Base-by-base conservation (phyloP, 2,888 invertebrate species). In the Chironomus tentans region DNA sequence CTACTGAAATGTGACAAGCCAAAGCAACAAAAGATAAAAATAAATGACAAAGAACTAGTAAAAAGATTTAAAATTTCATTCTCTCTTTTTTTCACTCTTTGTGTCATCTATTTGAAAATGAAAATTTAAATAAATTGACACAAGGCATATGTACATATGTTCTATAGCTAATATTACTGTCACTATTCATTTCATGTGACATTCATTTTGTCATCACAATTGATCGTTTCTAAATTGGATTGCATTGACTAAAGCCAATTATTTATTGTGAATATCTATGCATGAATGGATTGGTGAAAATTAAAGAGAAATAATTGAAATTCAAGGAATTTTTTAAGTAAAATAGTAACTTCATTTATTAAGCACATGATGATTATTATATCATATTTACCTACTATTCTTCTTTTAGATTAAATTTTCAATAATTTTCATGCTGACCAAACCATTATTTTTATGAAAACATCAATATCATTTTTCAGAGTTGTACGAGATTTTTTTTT, bases 51-150 rank as follows among this genome's bases (percentile, higher is more conserved):
- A 56, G 18, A 56, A 15, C 56, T 15, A n/a, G 56, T 15, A 56
- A 18, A 15, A 12, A 56, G 15, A n/a, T 38, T 28, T 38, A 38
- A 38, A 38, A 38, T 38, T 38, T 38, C 38, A 38, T 38, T 38
- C 2, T 38, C 56, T 50, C 13, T n/a, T n/a, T n/a, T 50, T 50
- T n/a, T 48, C 50, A 50, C n/a, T 50, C 50, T 50, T n/a, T 50
- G 4, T 50, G 50, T 15, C 48, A n/a, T 48, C n/a, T 15, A 50
- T 50, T 50, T n/a, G 2, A n/a, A 50, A 50, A 50, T 50, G 70
- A n/a, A 50, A 50, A 70, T 50, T 47, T 48, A 47, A 70, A 70
- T 50, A 70, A 28, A 61, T 62, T 38, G 62, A 72, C 72, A 38
- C 21, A 62, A 28, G 38, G 72, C 62, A 72, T 62, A 72, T 72